These are phyloP conservation scores for Philhelius pedissequus DNA, from an alignment of 2,888 invertebrate genomes.

Conservation along the genomic window DNA sequence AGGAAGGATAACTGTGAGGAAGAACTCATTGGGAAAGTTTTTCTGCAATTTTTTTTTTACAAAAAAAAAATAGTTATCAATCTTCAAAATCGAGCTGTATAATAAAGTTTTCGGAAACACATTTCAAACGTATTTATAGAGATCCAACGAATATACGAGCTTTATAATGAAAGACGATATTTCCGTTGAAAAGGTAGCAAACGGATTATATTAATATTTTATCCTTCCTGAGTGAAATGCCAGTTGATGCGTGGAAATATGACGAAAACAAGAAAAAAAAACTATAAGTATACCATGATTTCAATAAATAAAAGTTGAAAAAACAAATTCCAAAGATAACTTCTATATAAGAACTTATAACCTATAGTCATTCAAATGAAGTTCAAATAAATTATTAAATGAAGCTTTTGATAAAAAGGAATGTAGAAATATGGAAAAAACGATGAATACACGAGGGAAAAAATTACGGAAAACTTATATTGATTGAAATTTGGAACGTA, in stretches of 20 bases:
- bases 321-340: background rate
- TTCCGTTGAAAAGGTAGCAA: background rate
- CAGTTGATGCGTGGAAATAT: background rate
- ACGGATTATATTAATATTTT: conserved; percentile 42
- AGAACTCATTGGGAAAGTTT: conserved; percentile 44
- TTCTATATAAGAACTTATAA: background rate
- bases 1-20: background rate
- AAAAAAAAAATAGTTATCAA: conserved; percentile 28
- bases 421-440: too few species aligned
- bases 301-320: background rate
- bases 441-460: too few species aligned
- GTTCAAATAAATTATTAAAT: too few species aligned
- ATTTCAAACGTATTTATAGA: background rate
- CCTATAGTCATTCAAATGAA: too few species aligned
- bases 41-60: background rate
- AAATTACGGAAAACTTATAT: too few species aligned
- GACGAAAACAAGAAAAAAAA: background rate
- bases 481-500: too few species aligned
- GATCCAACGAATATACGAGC: background rate
- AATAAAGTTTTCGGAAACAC: background rate
- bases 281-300: background rate
- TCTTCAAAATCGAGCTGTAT: conserved; percentile 29
- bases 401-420: too few species aligned
- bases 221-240: conserved; percentile 23
- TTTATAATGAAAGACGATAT: conserved; percentile 4